Evolutionary conservation across 2,113 vertebrate species (phyloP).

Genomic region (Fregata magnificens): DNA sequence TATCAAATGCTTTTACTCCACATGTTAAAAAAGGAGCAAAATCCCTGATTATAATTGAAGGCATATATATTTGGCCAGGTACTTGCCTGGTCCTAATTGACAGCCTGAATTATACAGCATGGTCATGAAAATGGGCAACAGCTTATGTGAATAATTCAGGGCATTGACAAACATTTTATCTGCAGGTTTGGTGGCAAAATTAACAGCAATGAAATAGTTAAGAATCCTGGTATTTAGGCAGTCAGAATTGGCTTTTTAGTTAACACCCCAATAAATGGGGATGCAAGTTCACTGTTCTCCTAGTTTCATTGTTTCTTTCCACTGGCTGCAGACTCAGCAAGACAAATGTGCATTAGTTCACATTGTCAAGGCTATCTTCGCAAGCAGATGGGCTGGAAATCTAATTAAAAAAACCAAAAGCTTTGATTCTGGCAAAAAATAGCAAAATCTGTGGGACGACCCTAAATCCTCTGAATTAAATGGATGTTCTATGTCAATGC

Average conservation of each 20-base stretch:
- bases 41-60: not conserved
- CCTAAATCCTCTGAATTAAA: slow-evolving; percentile 56
- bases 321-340: slow-evolving; percentile 33
- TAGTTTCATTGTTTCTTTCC: slow-evolving; percentile 18
- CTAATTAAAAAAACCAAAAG: slow-evolving; percentile 53
- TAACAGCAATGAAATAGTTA: not conserved
- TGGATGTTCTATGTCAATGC: slow-evolving; percentile 22
- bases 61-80: not conserved
- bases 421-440: slow-evolving; percentile 55
- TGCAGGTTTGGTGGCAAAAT: not conserved
- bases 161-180: not conserved
- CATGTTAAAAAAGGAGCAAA: not conserved
- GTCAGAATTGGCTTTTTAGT: not conserved
- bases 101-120: not conserved
- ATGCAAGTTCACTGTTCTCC: not conserved
- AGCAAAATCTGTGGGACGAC: slow-evolving; percentile 26
- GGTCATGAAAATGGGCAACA: not conserved
- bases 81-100: not conserved
- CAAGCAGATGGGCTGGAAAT: slow-evolving; percentile 66
- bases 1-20: not conserved
- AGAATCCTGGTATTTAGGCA: not conserved
- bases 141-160: not conserved
- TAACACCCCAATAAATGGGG: not conserved
- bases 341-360: slow-evolving; percentile 44
- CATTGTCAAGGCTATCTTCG: slow-evolving; percentile 55